Conservation (phyloP, 1,140 invertebrate genomes). For the Dendroctonus valens region DNA sequence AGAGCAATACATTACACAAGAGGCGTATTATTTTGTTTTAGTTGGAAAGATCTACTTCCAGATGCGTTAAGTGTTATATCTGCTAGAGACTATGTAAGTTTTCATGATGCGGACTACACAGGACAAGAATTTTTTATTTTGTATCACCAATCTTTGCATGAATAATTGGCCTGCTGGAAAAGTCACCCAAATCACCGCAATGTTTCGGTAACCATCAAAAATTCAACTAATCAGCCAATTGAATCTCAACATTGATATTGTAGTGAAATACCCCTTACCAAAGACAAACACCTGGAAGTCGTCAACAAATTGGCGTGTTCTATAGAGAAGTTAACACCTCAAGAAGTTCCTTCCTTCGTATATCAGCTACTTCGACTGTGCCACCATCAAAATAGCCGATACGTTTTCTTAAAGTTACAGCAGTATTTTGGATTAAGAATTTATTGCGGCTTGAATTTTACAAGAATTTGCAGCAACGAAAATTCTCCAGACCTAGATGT, state of each 20-base stretch:
- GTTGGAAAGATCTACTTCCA: conserved; percentile 54
- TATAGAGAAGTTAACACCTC: conserved; percentile 50
- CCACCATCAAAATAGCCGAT: conserved; percentile 43
- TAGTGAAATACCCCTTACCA: conserved; percentile 46
- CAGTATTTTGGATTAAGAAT: conserved; percentile 52
- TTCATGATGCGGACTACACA: conserved; percentile 47
- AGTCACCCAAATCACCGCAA: conserved; percentile 50
- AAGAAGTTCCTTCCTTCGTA: conserved; percentile 52
- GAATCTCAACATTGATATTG: background rate
- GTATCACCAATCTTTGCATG: conserved; percentile 47
- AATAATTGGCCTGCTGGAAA: conserved; percentile 50
- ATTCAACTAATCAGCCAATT: background rate
- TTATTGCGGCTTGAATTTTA: conserved; percentile 45
- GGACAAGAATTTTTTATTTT: conserved; percentile 49
- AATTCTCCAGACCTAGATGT: conserved; percentile 45
- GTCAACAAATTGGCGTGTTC: conserved; percentile 51
- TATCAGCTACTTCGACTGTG: conserved; percentile 53
- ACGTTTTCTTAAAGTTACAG: conserved; percentile 50
- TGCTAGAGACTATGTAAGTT: conserved; percentile 43
- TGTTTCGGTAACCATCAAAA: conserved; percentile 49
- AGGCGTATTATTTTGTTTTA: conserved; percentile 33
- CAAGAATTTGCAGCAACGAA: conserved; percentile 13
- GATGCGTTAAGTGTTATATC: conserved; percentile 48
- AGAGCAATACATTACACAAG: background rate
- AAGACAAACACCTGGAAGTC: conserved; percentile 49